A percentile compares a stretch with the other conserved stretches of the same genome.
Conservation (phyloP, 2,113 vertebrate genomes). For the Engystomops pustulosus region DNA sequence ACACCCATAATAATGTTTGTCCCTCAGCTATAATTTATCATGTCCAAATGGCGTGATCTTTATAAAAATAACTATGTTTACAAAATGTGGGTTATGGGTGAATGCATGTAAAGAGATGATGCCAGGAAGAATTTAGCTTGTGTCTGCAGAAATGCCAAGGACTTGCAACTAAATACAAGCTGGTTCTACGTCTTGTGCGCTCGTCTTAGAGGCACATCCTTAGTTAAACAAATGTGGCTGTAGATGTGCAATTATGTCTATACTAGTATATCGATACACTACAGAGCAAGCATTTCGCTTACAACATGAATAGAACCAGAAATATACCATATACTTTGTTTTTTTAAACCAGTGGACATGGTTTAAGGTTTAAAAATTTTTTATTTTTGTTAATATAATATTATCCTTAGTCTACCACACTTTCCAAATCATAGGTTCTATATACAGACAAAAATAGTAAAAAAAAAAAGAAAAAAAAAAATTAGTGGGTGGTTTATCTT, state of each 20-base stretch:
- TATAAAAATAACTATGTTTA: constrained; percentile 14
- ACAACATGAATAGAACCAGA: no score
- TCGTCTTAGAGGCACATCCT: background rate
- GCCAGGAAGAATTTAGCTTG: background rate
- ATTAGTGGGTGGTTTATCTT: no score
- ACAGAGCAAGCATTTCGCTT: no score
- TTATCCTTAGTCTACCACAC: no score
- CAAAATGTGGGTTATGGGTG: constrained; percentile 26
- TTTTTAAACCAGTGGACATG: no score
- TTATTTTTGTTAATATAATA: no score
- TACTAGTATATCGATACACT: background rate
- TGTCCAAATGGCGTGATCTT: background rate
- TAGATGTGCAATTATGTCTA: background rate
- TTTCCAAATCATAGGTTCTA: no score
- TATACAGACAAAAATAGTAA: no score
- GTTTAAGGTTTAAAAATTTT: no score
- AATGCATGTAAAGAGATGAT: background rate
- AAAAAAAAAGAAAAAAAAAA: no score
- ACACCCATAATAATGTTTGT: background rate
- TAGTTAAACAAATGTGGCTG: background rate
- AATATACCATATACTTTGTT: no score
- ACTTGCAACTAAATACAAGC: background rate
- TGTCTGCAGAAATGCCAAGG: constrained; percentile 19
- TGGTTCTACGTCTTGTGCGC: background rate
- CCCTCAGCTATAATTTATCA: constrained; percentile 8